Evolutionary conservation across 1,140 invertebrate species (phyloP).

Genomic region (Achroia grisella): DNA sequence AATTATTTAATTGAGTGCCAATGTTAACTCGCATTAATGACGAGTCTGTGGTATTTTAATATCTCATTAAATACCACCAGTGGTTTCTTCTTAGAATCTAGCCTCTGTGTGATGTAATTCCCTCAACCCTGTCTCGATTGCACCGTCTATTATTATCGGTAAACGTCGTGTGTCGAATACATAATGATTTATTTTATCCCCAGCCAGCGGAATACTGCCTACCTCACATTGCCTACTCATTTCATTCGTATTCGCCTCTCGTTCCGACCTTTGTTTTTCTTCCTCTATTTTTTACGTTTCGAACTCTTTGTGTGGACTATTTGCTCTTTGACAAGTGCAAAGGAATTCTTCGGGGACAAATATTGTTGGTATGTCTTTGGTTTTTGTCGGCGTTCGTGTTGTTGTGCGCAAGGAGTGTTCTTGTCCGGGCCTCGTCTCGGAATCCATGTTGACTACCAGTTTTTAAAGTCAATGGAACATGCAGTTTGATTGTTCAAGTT

Average conservation of each 20-base stretch:
- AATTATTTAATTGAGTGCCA: constrained; percentile 40
- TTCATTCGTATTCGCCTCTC: constrained; percentile 49
- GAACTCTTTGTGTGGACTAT: constrained; percentile 52
- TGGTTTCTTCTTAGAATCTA: constrained; percentile 3
- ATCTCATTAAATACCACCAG: constrained; percentile 14
- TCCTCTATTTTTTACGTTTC: constrained; percentile 35
- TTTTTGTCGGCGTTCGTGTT: constrained; percentile 29
- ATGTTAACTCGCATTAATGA: constrained; percentile 27
- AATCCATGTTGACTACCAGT: constrained; percentile 28
- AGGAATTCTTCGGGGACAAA: constrained; percentile 50
- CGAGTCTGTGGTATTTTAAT: constrained; percentile 24
- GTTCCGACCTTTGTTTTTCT: constrained; percentile 49
- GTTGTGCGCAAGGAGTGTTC: constrained; percentile 3
- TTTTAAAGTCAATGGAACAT: constrained; percentile 14
- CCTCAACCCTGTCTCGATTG: constrained; percentile 14
- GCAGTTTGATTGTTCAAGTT: neutral
- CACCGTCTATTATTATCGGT: constrained; percentile 28
- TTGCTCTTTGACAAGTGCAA: constrained; percentile 63
- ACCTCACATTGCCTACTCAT: neutral
- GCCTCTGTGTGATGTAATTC: constrained; percentile 12
- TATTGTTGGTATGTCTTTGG: constrained; percentile 37
- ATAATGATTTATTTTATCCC: constrained; percentile 46
- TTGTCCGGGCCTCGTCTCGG: neutral
- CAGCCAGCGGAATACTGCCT: constrained; percentile 13
- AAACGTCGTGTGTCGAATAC: constrained; percentile 39